Evolutionary conservation across 2,113 vertebrate genomes (phyloP).

Genomic region (Aviceda subcristata): DNA sequence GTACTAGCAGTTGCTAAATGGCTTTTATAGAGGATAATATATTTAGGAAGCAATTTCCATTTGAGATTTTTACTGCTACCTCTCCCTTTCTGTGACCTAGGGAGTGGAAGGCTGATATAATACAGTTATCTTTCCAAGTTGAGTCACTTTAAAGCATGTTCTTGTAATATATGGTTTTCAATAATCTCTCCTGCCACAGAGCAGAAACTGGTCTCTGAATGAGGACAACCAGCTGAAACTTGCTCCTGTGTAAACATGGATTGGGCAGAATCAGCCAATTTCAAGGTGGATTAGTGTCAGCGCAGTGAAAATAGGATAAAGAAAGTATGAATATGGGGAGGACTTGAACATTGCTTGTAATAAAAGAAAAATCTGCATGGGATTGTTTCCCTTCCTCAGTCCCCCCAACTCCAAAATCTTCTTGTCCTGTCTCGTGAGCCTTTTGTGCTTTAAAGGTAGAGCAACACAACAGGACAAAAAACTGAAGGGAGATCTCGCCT

Average conservation of each 20-base stretch:
- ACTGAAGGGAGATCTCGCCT: neutral
- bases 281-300: slow-evolving; percentile 75
- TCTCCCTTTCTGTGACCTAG: slow-evolving; percentile 47
- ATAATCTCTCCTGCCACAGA: slow-evolving; percentile 68
- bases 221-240: slow-evolving; percentile 66
- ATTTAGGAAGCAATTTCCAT: slow-evolving; percentile 70
- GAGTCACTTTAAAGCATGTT: slow-evolving; percentile 62
- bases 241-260: slow-evolving; percentile 62
- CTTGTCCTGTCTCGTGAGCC: neutral
- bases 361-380: slow-evolving; percentile 47
- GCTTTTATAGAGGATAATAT: slow-evolving; percentile 68
- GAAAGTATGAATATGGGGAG: slow-evolving; percentile 25
- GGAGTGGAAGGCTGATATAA: slow-evolving; percentile 59
- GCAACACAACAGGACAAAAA: neutral
- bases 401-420: neutral
- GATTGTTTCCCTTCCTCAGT: neutral
- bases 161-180: slow-evolving; percentile 68
- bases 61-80: slow-evolving; percentile 59
- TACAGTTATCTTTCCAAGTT: slow-evolving; percentile 65
- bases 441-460: neutral
- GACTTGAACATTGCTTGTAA: slow-evolving; percentile 28
- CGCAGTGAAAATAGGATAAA: slow-evolving; percentile 56
- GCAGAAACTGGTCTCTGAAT: slow-evolving; percentile 62
- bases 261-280: slow-evolving; percentile 73
- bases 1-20: slow-evolving; percentile 68